Evolutionary conservation across 37 sponge, comb jelly and placozoan species (phyloP).

Genomic region (Lycopodina hypogea): DNA sequence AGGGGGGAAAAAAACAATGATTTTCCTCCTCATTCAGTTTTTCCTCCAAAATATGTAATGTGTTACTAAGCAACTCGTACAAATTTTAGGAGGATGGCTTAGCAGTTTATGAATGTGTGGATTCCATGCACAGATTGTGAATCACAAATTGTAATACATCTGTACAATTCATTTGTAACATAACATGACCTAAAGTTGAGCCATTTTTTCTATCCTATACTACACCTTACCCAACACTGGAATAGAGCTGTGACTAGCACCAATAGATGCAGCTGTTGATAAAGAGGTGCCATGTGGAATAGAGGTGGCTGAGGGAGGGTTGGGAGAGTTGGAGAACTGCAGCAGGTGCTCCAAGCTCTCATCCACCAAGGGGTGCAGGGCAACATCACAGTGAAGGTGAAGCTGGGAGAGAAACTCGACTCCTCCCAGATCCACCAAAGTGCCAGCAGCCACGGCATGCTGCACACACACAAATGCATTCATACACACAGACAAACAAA

Average conservation of each 20-base stretch:
- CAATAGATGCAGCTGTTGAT: not conserved
- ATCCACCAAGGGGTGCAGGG: constrained; percentile 65
- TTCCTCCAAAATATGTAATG: too few relatives aligned
- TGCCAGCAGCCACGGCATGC: constrained; percentile 55
- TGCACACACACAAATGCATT: not conserved
- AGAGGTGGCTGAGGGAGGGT: not conserved
- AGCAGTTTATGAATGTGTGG: too few relatives aligned
- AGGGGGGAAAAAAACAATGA: too few relatives aligned
- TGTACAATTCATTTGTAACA: too few relatives aligned
- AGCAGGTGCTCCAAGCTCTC: constrained; percentile 58
- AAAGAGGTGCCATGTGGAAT: not conserved
- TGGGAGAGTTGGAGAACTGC: constrained; percentile 1
- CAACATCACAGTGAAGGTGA: constrained; percentile 45
- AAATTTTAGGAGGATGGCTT: too few relatives aligned
- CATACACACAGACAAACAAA: not conserved
- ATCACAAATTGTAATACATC: too few relatives aligned
- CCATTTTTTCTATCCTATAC: too few relatives aligned
- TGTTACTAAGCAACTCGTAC: too few relatives aligned
- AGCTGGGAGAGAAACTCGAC: constrained; percentile 79
- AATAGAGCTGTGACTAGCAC: too few relatives aligned
- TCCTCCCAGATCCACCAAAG: constrained; percentile 57
- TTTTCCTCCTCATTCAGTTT: too few relatives aligned
- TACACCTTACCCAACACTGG: not conserved
- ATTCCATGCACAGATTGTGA: too few relatives aligned
- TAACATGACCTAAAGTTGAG: too few relatives aligned